Base-by-base conservation (phyloP, 2,888 invertebrate species). In the Acholoe squamosa region DNA sequence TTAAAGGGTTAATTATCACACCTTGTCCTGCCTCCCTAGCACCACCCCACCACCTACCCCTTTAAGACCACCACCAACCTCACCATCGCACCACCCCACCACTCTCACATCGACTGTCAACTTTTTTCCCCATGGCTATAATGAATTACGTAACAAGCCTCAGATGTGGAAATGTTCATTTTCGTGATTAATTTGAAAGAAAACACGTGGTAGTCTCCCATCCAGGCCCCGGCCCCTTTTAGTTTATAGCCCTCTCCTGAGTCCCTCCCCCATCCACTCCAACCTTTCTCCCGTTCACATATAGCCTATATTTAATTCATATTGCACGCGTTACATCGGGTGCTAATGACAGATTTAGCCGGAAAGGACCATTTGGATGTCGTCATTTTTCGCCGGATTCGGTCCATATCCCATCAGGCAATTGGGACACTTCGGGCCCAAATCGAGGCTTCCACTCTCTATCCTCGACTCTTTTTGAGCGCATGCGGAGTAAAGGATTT, bases 101-200 rank as follows among this genome's bases (percentile, higher is more conserved):
- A 61, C 1, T 28, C 33, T 19, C 25, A 28, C 77, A 28, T 28
- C 77, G 34, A 19, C 28, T 34, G 77, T 28, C 34, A 77, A 77
- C 77, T 77, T 43, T 16, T n/a, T 86, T 86, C 31, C 28, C 0
- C 33, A 22, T 80, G 61, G 61, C 61, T 61, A 61, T 61, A 61
- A 61, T 86, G 86, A 56, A 86, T 86, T 86, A 86, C 54, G 56
- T 54, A 86, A 86, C 86, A 86, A 43, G 56, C n/a, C 86, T 54
- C 86, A 86, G 86, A 52, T 86, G 86, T 54, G 86, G 56, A 86
- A 86, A 86, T 86, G 86, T 54, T 86, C 86, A 86, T 86, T 86
- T 86, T 86, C 86, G 86, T 86, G 86, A 86, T 86, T 86, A 86
- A 86, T 86, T 86, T 86, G 86, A 86, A 86, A 86, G 86, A 86